A percentile compares a stretch with the other conserved stretches of the same genome.
Evolutionary conservation across 2,797 vertebrate species (phyloP).

Genomic region (Tapera naevia): DNA sequence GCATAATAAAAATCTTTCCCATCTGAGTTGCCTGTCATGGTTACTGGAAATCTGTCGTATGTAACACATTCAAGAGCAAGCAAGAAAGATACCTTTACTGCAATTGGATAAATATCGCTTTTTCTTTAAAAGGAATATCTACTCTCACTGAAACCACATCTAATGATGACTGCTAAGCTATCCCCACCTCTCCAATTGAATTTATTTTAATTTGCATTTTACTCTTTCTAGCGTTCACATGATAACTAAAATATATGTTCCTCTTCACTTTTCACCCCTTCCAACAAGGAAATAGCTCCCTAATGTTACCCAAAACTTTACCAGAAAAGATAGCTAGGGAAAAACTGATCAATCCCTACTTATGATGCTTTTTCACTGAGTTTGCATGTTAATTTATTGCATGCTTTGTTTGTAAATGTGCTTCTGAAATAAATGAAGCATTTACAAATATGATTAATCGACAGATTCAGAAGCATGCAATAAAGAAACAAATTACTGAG

Average conservation of each 20-base stretch:
- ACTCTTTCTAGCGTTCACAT: neutral
- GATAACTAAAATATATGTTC: neutral
- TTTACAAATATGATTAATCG: constrained; percentile 70
- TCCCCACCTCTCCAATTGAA: neutral
- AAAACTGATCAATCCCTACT: constrained; percentile 38
- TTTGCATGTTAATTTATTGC: constrained; percentile 57
- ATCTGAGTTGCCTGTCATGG: constrained; percentile 54
- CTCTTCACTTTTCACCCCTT: neutral
- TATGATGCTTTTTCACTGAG: constrained; percentile 46
- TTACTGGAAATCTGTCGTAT: constrained; percentile 59
- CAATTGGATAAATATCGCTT: constrained; percentile 19
- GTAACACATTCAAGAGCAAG: constrained; percentile 42
- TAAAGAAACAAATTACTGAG: constrained; percentile 60
- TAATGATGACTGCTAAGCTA: neutral
- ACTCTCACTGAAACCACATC: neutral
- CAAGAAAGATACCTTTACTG: constrained; percentile 3
- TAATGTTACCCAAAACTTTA: constrained; percentile 9
- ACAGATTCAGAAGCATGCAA: constrained; percentile 50
- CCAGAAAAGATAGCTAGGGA: constrained; percentile 9
- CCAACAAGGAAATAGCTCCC: neutral
- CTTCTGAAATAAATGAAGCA: constrained; percentile 69
- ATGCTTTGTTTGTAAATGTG: constrained; percentile 66
- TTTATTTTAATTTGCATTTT: constrained; percentile 7
- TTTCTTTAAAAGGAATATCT: neutral
- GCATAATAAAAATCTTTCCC: constrained; percentile 65